Percentiles rank a stretch among this genome's conserved stretches.
Evolutionary conservation across 2,888 invertebrate species (phyloP).

Genomic region (Laothoe populi): DNA sequence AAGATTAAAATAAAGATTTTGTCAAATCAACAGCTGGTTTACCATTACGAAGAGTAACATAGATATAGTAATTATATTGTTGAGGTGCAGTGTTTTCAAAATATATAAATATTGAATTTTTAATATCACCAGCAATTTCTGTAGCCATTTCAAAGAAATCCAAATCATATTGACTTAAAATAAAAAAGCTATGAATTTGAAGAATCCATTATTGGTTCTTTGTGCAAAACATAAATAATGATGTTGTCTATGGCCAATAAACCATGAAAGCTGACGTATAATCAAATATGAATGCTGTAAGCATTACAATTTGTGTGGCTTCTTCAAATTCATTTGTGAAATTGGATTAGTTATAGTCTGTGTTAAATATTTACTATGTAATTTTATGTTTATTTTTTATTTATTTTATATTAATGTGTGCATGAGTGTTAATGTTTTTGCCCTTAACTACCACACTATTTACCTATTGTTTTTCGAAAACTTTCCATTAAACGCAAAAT

Average conservation of each 20-base stretch:
- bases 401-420: slow-evolving; percentile 51
- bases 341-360: slow-evolving; percentile 49
- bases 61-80: slow-evolving; percentile 5
- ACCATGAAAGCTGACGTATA: slow-evolving; percentile 1
- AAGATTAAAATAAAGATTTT: no score
- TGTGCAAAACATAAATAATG: no score
- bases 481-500: slow-evolving; percentile 23
- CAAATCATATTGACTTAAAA: neutral
- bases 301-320: slow-evolving; percentile 41
- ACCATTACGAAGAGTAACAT: neutral
- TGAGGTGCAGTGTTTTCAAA: slow-evolving; percentile 1
- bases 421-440: slow-evolving; percentile 66
- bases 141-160: neutral
- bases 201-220: neutral
- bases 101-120: no score
- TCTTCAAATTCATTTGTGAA: slow-evolving; percentile 54
- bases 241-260: neutral
- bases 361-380: slow-evolving; percentile 32
- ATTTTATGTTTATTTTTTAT: slow-evolving; percentile 31
- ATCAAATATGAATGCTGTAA: neutral
- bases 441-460: slow-evolving; percentile 74
- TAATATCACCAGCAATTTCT: neutral
- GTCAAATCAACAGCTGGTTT: slow-evolving; percentile 6
- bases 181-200: neutral
- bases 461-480: slow-evolving; percentile 33